Base-by-base conservation (phyloP, 2,888 invertebrate genomes). In the Mechanitis messenoides region DNA sequence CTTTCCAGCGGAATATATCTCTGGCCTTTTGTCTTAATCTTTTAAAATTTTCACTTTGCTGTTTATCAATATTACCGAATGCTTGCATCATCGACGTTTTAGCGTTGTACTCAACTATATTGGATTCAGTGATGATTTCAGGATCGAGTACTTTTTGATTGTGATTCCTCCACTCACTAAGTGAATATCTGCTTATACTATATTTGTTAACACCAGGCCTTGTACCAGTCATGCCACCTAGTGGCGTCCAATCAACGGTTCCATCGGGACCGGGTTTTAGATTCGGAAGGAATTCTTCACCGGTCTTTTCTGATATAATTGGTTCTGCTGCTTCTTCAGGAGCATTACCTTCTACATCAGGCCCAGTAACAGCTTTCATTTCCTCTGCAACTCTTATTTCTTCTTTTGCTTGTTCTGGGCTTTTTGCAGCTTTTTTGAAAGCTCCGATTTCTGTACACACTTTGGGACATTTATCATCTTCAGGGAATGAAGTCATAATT, bases 161-260 rank as follows among this genome's bases (percentile, higher is more conserved):
- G 64, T 92, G 91, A 47, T 89, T 79, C 38, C 94, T 89, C 95
- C 95, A 95, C 82, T 95, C 95, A 7, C 91, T 92, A 0, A 93
- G 91, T 60, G 94, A 95, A 75, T 92, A 94, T 71, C 94, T 89
- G 11, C 95, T 93, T 55, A 95, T 87, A 0, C 95, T 94, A 75
- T 95, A 95, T 72, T 93, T 94, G 81, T 94, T 94, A 9, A 94
- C 95, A 0, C 92, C 91, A 0, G 95, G 95, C 66, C 95, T 89
- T 0, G 95, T 93, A 3, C 95, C 95, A 0, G 95, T 95, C 73
- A 95, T 86, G 0, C 90, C 92, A 0, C 91, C 92, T 61, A 93
- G 83, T 0, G 95, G 93, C 45, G 93, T 93, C 93, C 94, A 95
- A 77, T 94, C 94, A 0, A 94, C 92, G 68, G 93, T 92, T 2